phyloP scores from a whole-genome alignment of 2,797 vertebrate species.

The Sternotherus odoratus region DNA sequence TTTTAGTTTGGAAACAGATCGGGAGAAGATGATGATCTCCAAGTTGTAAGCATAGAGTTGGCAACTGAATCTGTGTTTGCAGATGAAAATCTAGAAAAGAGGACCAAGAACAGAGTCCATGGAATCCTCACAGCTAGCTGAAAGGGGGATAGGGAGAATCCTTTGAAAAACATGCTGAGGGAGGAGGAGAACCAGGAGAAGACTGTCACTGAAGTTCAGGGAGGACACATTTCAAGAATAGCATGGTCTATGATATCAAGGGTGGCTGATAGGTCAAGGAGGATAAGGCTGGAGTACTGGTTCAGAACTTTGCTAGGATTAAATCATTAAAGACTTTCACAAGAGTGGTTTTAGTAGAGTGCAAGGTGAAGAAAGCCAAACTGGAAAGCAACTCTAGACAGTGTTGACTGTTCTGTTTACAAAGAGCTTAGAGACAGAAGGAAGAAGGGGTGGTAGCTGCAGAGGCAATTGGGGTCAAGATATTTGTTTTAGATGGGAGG shows the following conservation, averaged over 20 bases:
- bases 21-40: neutral
- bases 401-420: too few relatives aligned
- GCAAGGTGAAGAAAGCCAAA: neutral
- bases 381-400: too few relatives aligned
- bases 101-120: neutral
- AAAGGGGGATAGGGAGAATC: neutral
- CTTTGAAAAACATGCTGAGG: neutral
- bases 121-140: neutral
- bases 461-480: too few relatives aligned
- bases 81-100: neutral
- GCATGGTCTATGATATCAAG: neutral
- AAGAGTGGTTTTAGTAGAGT: neutral
- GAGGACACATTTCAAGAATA: neutral
- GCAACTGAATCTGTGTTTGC: neutral
- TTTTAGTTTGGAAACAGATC: neutral
- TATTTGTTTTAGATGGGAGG: too few relatives aligned
- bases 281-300: neutral
- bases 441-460: too few relatives aligned
- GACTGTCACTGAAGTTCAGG: neutral
- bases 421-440: too few relatives aligned
- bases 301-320: neutral
- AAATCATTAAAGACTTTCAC: neutral
- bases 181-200: neutral
- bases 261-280: neutral
- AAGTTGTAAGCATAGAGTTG: neutral